Evolutionary conservation across 2,797 vertebrate species (phyloP).

Genomic region (Hyperoplus lanceolatus): DNA sequence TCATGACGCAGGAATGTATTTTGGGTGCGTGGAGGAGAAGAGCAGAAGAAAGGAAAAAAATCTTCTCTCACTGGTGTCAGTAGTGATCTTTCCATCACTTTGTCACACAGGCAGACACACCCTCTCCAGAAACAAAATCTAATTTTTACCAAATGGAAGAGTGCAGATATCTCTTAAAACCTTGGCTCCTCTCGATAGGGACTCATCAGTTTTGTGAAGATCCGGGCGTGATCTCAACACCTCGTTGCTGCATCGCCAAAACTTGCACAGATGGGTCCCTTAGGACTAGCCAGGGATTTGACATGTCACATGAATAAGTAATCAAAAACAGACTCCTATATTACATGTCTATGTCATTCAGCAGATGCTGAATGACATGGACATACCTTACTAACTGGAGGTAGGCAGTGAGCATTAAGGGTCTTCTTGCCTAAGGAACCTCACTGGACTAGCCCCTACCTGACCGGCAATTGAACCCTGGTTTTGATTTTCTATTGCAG

Average conservation of each 20-base stretch:
- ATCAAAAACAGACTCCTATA: slow-evolving; percentile 29
- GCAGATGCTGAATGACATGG: too few relatives aligned
- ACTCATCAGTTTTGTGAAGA: slow-evolving; percentile 52
- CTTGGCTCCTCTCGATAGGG: slow-evolving; percentile 49
- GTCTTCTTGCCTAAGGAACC: too few relatives aligned
- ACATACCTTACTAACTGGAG: too few relatives aligned
- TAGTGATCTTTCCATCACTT: slow-evolving; percentile 33
- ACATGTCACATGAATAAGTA: slow-evolving; percentile 53
- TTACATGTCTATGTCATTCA: too few relatives aligned
- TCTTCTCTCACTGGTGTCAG: slow-evolving; percentile 27
- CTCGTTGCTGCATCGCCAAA: slow-evolving; percentile 45
- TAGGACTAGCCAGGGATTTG: slow-evolving; percentile 45
- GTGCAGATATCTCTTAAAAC: slow-evolving; percentile 47
- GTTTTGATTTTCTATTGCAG: slow-evolving; percentile 1
- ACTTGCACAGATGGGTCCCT: slow-evolving; percentile 40
- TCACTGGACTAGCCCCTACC: too few relatives aligned
- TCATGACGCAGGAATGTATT: slow-evolving; percentile 78
- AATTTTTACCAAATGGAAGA: slow-evolving; percentile 66
- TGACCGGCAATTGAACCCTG: too few relatives aligned
- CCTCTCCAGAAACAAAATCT: slow-evolving; percentile 41
- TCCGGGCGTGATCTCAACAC: slow-evolving; percentile 59
- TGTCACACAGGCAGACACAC: slow-evolving; percentile 38
- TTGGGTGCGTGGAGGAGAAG: slow-evolving; percentile 47
- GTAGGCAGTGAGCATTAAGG: too few relatives aligned
- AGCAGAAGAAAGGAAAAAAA: slow-evolving; percentile 39